Conservation (phyloP, 2,113 vertebrate genomes). For the Pipra filicauda region DNA sequence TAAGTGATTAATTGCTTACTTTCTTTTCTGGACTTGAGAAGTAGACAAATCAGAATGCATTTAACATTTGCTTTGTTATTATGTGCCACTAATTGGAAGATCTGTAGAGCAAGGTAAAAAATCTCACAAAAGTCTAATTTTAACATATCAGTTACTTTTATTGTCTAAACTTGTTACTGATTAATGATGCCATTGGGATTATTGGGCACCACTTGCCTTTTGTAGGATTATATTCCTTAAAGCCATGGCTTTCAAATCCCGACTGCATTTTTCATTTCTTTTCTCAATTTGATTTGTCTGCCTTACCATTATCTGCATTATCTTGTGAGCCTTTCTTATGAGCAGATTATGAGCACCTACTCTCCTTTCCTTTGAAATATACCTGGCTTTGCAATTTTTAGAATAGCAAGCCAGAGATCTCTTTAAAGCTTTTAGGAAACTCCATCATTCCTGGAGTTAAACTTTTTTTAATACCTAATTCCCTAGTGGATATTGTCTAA, state of each 20-base stretch:
- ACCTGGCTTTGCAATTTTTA: background rate
- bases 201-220: background rate
- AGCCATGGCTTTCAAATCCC: background rate
- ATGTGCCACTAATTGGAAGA: background rate
- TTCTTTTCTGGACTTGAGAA: background rate
- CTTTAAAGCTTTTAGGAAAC: background rate
- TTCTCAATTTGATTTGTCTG: background rate
- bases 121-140: background rate
- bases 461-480: constrained; percentile 16
- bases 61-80: background rate
- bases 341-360: background rate
- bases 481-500: background rate
- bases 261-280: background rate
- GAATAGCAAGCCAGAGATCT: background rate
- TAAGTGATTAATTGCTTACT: background rate
- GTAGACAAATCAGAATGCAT: background rate
- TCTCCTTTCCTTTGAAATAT: background rate
- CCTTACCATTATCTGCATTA: background rate
- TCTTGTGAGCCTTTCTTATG: background rate
- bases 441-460: background rate
- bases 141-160: background rate
- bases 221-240: background rate
- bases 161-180: background rate
- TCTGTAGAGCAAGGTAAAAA: background rate
- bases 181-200: background rate